phyloP scores from a whole-genome alignment of 2,113 vertebrate genomes.

The Ptychochromis oligacanthus region DNA sequence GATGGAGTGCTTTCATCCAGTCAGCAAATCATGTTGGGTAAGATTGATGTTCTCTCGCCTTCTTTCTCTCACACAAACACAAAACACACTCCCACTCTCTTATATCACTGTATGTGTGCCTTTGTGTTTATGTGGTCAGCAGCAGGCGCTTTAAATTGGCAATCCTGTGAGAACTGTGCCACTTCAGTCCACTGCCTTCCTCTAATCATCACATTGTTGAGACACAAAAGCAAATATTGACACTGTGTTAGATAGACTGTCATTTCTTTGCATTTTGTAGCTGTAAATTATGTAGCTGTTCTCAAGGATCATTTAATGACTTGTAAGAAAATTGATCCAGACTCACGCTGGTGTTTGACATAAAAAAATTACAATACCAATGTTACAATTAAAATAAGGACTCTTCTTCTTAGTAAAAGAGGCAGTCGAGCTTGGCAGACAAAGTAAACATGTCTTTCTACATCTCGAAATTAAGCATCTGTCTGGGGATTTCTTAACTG shows the following conservation, averaged over 20 bases:
- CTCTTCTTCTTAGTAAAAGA: background rate
- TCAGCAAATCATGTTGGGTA: constrained; percentile 76
- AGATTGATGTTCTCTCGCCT: constrained; percentile 71
- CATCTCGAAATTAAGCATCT: constrained; percentile 5
- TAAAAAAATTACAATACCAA: background rate
- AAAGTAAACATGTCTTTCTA: background rate
- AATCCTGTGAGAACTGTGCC: constrained; percentile 43
- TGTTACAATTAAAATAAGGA: background rate
- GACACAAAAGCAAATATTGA: constrained; percentile 28
- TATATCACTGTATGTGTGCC: constrained; percentile 20
- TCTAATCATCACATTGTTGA: constrained; percentile 30
- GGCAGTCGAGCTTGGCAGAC: background rate
- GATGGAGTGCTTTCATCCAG: constrained; percentile 74
- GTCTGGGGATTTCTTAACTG: constrained; percentile 1
- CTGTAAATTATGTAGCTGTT: background rate
- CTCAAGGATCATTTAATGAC: background rate
- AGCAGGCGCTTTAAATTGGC: constrained; percentile 50
- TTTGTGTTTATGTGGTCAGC: constrained; percentile 39
- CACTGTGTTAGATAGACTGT: background rate
- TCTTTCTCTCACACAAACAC: constrained; percentile 37
- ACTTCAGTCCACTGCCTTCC: constrained; percentile 11
- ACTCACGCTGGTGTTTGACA: background rate
- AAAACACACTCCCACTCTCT: background rate
- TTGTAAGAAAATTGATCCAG: background rate
- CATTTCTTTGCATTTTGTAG: background rate